Evolutionary conservation across 2,797 vertebrate genomes (phyloP).

Genomic region (Apogon hyalosoma): DNA sequence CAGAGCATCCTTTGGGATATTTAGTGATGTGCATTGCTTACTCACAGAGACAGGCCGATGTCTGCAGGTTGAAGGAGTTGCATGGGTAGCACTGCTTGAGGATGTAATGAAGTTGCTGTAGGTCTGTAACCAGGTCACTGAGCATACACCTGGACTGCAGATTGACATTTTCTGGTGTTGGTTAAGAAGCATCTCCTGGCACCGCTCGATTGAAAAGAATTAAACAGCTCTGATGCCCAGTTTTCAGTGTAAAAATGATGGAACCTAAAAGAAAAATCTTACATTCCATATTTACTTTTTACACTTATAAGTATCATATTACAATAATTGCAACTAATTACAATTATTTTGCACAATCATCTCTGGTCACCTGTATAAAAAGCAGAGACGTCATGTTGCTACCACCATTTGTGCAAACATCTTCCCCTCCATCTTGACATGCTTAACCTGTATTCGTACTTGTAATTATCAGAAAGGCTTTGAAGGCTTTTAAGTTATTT

Average conservation of each 20-base stretch:
- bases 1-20: constrained; percentile 64
- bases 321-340: too few relatives aligned
- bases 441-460: too few relatives aligned
- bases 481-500: too few relatives aligned
- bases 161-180: constrained; percentile 69
- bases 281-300: neutral
- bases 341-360: too few relatives aligned
- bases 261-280: neutral
- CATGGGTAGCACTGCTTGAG: constrained; percentile 55
- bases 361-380: too few relatives aligned
- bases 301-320: too few relatives aligned
- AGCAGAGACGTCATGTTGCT: too few relatives aligned
- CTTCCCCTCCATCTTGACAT: too few relatives aligned
- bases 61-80: constrained; percentile 60
- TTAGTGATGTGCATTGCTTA: constrained; percentile 54
- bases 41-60: constrained; percentile 61
- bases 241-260: neutral
- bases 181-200: constrained; percentile 25
- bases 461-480: too few relatives aligned
- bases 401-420: too few relatives aligned
- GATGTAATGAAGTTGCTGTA: constrained; percentile 66
- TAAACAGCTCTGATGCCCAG: neutral
- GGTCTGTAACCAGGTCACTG: constrained; percentile 77
- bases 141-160: constrained; percentile 69
- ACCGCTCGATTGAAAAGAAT: constrained; percentile 7